These are phyloP conservation scores for Cephus pygmeus DNA, from an alignment of 2,888 invertebrate genomes.

Conservation along the genomic window DNA sequence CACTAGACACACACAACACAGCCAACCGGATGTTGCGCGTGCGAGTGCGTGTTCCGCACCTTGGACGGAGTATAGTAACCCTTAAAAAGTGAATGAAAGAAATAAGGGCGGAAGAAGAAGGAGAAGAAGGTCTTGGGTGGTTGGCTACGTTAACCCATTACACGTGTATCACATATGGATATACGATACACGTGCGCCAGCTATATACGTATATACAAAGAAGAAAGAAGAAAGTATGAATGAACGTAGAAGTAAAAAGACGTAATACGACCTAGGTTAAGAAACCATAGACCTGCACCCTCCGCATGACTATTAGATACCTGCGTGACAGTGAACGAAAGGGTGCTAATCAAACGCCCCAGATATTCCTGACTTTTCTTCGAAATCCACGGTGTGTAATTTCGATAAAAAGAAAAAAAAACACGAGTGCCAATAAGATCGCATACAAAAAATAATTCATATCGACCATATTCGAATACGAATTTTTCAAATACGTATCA, in stretches of 20 bases:
- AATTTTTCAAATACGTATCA: no score
- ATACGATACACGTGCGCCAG: no score
- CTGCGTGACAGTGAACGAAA: conserved; percentile 48
- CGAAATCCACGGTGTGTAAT: no score
- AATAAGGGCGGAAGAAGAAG: conserved; percentile 14
- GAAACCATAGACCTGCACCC: conserved; percentile 55
- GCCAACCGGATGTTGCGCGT: background rate
- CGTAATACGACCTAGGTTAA: conserved; percentile 55
- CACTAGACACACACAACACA: conserved; percentile 1
- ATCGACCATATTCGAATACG: no score
- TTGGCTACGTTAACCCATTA: background rate
- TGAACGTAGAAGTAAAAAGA: conserved; percentile 43
- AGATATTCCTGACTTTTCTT: no score
- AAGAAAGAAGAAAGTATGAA: conserved; percentile 34
- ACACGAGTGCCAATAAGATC: no score
- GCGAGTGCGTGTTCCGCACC: background rate
- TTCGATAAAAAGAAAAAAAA: no score
- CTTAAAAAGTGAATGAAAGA: conserved; percentile 34
- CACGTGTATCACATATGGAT: background rate
- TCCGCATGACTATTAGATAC: background rate
- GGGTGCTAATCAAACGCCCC: conserved; percentile 10
- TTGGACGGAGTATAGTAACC: conserved; percentile 16
- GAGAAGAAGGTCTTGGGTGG: conserved; percentile 17
- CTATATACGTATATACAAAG: no score
- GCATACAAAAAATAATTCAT: no score